phyloP scores from a whole-genome alignment of 2,888 invertebrate genomes.

The Hyles lineata region DNA sequence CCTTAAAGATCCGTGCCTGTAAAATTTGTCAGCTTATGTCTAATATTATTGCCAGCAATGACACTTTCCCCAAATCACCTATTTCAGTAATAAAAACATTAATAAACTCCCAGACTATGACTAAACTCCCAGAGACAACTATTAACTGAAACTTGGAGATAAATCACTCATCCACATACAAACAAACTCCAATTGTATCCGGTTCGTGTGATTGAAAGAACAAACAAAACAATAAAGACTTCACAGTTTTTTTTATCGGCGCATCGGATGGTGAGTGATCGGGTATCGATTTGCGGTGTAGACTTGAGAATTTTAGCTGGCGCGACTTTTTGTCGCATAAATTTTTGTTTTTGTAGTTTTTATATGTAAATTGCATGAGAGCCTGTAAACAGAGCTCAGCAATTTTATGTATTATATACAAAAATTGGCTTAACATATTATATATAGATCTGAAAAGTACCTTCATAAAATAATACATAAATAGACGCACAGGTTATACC shows the following conservation, averaged over 20 bases:
- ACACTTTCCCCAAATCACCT: too few relatives aligned
- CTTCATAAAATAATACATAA: too few relatives aligned
- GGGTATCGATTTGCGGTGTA: slow-evolving; percentile 31
- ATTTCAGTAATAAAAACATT: too few relatives aligned
- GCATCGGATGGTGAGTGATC: slow-evolving; percentile 25
- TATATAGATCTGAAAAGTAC: too few relatives aligned
- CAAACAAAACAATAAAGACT: slow-evolving; percentile 46
- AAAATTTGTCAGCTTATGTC: too few relatives aligned
- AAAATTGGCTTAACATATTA: too few relatives aligned
- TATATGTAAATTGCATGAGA: too few relatives aligned
- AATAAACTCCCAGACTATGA: not conserved
- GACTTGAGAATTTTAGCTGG: not conserved
- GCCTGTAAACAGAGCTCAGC: too few relatives aligned
- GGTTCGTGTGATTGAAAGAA: slow-evolving; percentile 46
- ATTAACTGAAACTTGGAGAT: not conserved
- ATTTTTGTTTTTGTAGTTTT: not conserved
- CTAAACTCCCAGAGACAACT: not conserved
- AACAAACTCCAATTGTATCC: slow-evolving; percentile 41
- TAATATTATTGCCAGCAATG: too few relatives aligned
- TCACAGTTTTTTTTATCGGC: slow-evolving; percentile 32
- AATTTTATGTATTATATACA: too few relatives aligned
- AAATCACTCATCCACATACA: not conserved
- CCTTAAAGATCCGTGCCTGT: too few relatives aligned
- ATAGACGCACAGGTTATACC: too few relatives aligned
- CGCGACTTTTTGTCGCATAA: slow-evolving; percentile 7